These are phyloP conservation scores for Parelbella ahira DNA, from an alignment of 2,888 invertebrate genomes.

Conservation along the genomic window DNA sequence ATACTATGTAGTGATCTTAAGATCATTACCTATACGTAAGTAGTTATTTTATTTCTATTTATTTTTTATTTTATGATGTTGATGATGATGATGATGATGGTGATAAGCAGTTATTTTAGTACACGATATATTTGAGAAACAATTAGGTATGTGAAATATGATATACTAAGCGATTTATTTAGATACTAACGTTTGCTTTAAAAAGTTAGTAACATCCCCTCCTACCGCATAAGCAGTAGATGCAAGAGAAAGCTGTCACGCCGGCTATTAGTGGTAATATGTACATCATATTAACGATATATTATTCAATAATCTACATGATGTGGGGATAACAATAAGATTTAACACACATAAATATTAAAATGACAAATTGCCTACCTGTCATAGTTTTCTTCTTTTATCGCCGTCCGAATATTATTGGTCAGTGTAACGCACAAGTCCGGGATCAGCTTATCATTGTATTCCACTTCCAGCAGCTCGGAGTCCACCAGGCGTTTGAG, in stretches of 20 bases:
- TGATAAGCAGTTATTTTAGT: too few species aligned
- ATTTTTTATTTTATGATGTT: too few species aligned
- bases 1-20: too few species aligned
- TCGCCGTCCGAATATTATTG: conserved; percentile 78
- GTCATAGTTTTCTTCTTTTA: conserved; percentile 84
- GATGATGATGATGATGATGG: too few species aligned
- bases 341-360: background rate
- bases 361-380: conserved; percentile 58
- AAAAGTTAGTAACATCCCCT: conserved; percentile 11
- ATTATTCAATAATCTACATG: conserved; percentile 9
- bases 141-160: too few species aligned
- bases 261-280: conserved; percentile 51
- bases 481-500: conserved; percentile 80
- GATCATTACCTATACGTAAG: too few species aligned
- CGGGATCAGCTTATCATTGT: conserved; percentile 81
- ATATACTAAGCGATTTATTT: too few species aligned
- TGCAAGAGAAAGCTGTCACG: conserved; percentile 36
- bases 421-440: conserved; percentile 80
- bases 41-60: too few species aligned
- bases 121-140: too few species aligned
- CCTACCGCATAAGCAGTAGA: conserved; percentile 33
- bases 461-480: conserved; percentile 81
- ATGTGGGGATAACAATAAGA: background rate
- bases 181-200: background rate
- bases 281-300: conserved; percentile 39